These are phyloP conservation scores for Alexandromys fortis DNA, from an alignment of 2,113 vertebrate species.

Conservation along the genomic window DNA sequence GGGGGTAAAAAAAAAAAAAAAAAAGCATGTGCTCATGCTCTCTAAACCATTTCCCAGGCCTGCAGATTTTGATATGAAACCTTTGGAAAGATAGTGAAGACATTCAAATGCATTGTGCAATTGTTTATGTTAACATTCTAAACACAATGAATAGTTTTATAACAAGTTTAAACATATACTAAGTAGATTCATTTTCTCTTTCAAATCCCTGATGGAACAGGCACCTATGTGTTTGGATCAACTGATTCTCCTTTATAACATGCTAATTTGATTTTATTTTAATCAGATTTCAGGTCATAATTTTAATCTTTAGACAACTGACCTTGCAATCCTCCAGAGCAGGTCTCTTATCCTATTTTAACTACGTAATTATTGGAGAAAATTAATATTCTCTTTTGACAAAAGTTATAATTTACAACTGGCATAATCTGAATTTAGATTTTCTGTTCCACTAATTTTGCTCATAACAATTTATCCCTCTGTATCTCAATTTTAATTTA, in stretches of 20 bases:
- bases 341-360: background rate
- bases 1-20: no score
- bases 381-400: slow-evolving; percentile 24
- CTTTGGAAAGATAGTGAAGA: background rate
- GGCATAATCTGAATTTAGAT: background rate
- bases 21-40: background rate
- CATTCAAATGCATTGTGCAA: background rate
- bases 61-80: background rate
- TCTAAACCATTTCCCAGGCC: no score
- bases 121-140: slow-evolving; percentile 34
- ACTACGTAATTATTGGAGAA: slow-evolving; percentile 12
- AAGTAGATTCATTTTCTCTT: slow-evolving; percentile 28
- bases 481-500: slow-evolving; percentile 26
- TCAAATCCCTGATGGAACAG: slow-evolving; percentile 28
- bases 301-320: slow-evolving; percentile 24
- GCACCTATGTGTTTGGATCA: background rate
- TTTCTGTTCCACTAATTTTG: background rate
- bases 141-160: slow-evolving; percentile 47
- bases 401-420: background rate
- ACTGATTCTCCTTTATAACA: slow-evolving; percentile 36
- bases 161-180: slow-evolving; percentile 46
- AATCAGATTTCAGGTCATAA: slow-evolving; percentile 36
- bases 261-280: slow-evolving; percentile 45
- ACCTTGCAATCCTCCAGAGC: slow-evolving; percentile 29
- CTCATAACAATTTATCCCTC: background rate